These are phyloP conservation scores for Ennomos quercinarius DNA, from an alignment of 2,888 invertebrate genomes.

Conservation along the genomic window DNA sequence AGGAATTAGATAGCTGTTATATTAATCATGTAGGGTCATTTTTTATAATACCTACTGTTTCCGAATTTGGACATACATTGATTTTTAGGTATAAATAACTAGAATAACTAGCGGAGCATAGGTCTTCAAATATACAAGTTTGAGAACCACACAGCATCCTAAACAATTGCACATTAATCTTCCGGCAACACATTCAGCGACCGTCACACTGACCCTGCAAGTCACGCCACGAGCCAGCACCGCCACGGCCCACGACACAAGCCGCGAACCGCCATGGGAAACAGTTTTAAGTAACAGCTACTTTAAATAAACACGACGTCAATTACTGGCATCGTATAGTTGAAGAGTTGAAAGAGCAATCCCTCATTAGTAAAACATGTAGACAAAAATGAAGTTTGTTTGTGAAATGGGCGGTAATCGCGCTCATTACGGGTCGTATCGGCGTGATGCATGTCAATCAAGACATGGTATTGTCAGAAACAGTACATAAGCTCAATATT, in stretches of 20 bases:
- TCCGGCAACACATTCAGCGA: constrained; percentile 43
- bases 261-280: constrained; percentile 33
- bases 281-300: constrained; percentile 31
- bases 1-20: too few species aligned
- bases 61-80: too few species aligned
- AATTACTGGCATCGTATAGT: constrained; percentile 46
- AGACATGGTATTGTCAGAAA: constrained; percentile 29
- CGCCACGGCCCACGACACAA: constrained; percentile 21
- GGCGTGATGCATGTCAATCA: constrained; percentile 76
- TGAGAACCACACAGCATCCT: constrained; percentile 22
- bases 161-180: constrained; percentile 47
- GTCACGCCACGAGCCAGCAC: constrained; percentile 24
- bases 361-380: constrained; percentile 59
- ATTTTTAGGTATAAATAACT: too few species aligned
- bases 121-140: not conserved
- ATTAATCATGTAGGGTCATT: too few species aligned
- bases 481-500: constrained; percentile 4
- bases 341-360: constrained; percentile 38
- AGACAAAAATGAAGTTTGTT: constrained; percentile 59
- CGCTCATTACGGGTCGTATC: constrained; percentile 71
- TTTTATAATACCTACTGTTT: too few species aligned
- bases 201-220: constrained; percentile 50
- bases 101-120: too few species aligned
- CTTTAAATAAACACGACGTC: constrained; percentile 51
- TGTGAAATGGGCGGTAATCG: constrained; percentile 66